Conservation (phyloP, 37 sponge, comb jelly and placozoan species). For the Mnemiopsis leidyi region DNA sequence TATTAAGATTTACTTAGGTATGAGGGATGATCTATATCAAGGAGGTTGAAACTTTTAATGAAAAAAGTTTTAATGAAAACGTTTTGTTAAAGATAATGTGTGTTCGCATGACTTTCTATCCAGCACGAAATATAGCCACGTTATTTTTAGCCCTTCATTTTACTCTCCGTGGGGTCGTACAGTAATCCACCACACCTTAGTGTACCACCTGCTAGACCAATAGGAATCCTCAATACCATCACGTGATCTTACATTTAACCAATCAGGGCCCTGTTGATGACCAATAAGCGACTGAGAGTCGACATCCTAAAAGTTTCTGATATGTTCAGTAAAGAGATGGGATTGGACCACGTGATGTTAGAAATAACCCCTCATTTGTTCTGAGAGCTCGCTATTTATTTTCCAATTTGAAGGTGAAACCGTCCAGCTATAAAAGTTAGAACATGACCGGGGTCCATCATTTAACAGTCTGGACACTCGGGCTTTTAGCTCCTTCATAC, state of each 20-base stretch:
- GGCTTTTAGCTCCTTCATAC: too few species aligned
- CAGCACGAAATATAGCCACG: too few species aligned
- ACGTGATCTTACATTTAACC: neutral
- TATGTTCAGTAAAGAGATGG: neutral
- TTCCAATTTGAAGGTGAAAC: neutral
- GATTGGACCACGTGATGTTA: neutral
- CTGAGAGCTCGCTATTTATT: neutral
- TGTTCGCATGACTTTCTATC: too few species aligned
- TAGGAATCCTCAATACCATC: neutral
- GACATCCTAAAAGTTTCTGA: neutral
- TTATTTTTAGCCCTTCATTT: neutral
- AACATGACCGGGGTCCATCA: neutral
- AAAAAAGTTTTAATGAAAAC: too few species aligned
- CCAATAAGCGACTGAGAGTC: neutral
- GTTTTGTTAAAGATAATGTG: too few species aligned
- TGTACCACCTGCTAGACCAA: neutral
- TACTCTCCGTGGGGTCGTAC: neutral
- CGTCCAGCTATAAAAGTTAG: neutral
- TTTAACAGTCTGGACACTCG: too few species aligned
- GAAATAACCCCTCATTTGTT: neutral
- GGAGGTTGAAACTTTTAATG: too few species aligned
- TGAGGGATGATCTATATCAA: too few species aligned
- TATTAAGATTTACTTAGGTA: too few species aligned
- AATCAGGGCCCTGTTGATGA: neutral
- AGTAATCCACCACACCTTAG: neutral